phyloP scores from a whole-genome alignment of 2,797 vertebrate genomes.

The Triplophysa bombifrons region DNA sequence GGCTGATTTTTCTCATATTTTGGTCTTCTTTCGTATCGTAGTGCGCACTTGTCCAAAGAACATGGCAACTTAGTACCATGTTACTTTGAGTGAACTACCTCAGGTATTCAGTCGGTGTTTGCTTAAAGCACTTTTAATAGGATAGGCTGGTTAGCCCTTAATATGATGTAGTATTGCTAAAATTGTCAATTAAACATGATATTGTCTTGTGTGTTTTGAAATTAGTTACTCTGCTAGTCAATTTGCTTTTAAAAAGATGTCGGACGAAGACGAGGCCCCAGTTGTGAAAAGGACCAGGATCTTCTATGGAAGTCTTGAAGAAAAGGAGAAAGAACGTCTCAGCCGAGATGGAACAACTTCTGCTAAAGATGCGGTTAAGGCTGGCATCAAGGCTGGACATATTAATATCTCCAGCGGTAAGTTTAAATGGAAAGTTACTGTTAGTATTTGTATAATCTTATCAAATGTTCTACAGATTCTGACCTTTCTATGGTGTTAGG shows the following conservation, averaged over 20 bases:
- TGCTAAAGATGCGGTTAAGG: constrained; percentile 83
- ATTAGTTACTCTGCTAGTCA: background rate
- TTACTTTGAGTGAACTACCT: no score
- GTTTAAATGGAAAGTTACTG: constrained; percentile 38
- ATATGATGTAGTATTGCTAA: background rate
- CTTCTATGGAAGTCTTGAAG: constrained; percentile 95
- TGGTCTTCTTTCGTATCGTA: background rate
- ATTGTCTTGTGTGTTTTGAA: background rate
- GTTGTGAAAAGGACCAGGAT: constrained; percentile 85
- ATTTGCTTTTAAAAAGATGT: constrained; percentile 54
- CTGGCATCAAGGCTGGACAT: constrained; percentile 89
- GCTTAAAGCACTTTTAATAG: background rate
- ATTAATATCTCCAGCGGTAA: constrained; percentile 94
- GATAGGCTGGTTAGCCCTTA: background rate
- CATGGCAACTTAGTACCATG: no score
- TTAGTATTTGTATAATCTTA: background rate
- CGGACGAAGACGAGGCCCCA: constrained; percentile 81
- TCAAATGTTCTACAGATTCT: background rate
- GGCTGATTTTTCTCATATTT: no score
- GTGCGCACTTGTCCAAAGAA: no score
- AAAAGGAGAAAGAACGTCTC: constrained; percentile 89
- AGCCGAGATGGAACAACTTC: constrained; percentile 70
- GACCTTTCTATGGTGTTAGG: no score
- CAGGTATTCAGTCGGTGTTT: background rate
- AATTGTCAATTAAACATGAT: background rate